phyloP scores from a whole-genome alignment of 2,888 invertebrate species.

The Nephrotoma guestfalica region DNA sequence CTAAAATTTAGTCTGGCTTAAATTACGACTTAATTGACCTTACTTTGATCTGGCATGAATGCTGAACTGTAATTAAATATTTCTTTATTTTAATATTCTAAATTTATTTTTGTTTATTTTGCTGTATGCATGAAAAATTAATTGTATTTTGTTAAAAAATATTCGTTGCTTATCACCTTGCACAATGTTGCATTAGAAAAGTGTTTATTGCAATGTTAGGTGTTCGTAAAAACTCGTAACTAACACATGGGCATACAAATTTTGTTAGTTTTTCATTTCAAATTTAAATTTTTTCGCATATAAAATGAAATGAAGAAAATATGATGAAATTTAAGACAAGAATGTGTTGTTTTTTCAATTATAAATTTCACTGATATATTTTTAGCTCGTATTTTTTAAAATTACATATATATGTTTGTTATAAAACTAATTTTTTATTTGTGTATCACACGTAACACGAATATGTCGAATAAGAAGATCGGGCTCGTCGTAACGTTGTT shows the following conservation, averaged over 20 bases:
- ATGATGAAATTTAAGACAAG: not conserved
- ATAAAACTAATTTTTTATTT: not conserved
- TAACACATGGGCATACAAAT: not conserved
- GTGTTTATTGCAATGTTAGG: no score
- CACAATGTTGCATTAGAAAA: no score
- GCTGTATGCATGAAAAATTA: no score
- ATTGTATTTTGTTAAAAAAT: no score
- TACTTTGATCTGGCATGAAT: no score
- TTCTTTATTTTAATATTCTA: no score
- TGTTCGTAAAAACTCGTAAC: no score
- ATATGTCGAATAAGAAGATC: not conserved
- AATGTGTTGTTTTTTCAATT: not conserved
- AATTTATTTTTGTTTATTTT: no score
- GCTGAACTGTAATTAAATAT: no score
- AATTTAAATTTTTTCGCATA: not conserved
- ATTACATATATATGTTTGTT: not conserved
- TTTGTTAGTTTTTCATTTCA: not conserved
- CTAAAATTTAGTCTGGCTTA: no score
- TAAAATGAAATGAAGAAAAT: not conserved
- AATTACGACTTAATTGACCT: no score
- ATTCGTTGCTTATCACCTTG: no score
- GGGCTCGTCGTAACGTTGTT: not conserved
- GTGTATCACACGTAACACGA: not conserved
- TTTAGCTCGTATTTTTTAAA: not conserved
- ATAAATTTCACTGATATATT: not conserved